Evolutionary conservation across 64 coral and sea anemone genomes (phyloP).

Genomic region (Cladopsammia gracilis): DNA sequence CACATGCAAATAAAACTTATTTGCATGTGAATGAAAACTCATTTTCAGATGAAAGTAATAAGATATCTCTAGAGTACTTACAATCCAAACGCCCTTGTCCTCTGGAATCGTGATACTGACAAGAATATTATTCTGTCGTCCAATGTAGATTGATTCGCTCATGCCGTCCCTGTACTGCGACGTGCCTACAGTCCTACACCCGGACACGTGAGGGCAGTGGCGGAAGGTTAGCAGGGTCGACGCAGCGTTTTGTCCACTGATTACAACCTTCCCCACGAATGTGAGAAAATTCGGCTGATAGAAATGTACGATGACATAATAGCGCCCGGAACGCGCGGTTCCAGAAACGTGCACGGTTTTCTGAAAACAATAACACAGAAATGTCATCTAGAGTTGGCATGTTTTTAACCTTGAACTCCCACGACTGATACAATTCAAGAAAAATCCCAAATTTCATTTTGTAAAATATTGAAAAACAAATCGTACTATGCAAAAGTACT

Average conservation of each 20-base stretch:
- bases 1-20: too few species aligned
- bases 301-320: conserved; percentile 92
- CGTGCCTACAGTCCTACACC: conserved; percentile 76
- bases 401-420: too few species aligned
- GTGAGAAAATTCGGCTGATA: conserved; percentile 88
- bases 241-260: conserved; percentile 74
- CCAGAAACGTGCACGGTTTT: conserved; percentile 75
- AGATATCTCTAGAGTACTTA: conserved; percentile 61
- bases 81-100: conserved; percentile 93
- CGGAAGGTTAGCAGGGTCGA: conserved; percentile 64
- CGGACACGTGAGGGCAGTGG: conserved; percentile 91
- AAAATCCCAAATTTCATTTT: too few species aligned
- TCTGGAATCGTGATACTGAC: conserved; percentile 82
- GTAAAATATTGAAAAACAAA: too few species aligned
- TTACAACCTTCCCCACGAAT: conserved; percentile 81
- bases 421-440: too few species aligned
- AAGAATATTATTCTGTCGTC: conserved; percentile 58
- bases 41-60: too few species aligned
- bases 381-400: background rate
- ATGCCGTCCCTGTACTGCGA: conserved; percentile 43
- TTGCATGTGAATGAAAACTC: too few species aligned
- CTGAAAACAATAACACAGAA: conserved; percentile 46
- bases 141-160: conserved; percentile 81
- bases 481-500: too few species aligned
- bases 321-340: conserved; percentile 75